phyloP scores from a whole-genome alignment of 2,797 vertebrate species.

The Typhlichthys eigenmanni region DNA sequence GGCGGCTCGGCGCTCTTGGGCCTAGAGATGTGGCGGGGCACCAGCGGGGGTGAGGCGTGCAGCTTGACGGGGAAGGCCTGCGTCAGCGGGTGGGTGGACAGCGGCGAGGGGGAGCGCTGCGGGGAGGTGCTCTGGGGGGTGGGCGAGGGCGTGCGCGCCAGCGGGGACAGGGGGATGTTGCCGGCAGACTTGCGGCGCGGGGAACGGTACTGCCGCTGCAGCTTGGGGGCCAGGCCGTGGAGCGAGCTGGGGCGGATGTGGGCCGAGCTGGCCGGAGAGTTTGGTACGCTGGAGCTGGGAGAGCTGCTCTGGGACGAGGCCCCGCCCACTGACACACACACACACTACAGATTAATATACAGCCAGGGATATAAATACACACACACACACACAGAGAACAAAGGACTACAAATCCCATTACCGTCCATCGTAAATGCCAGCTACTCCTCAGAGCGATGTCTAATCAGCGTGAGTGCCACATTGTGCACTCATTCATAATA shows the following conservation, averaged over 20 bases:
- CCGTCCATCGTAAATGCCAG: background rate
- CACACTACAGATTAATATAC: background rate
- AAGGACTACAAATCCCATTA: background rate
- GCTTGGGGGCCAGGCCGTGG: constrained; percentile 92
- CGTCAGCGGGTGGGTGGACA: constrained; percentile 80
- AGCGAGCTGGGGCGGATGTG: constrained; percentile 95
- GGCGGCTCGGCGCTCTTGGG: constrained; percentile 93
- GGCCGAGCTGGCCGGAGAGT: constrained; percentile 92
- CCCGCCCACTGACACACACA: constrained; percentile 78
- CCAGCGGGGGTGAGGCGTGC: constrained; percentile 90
- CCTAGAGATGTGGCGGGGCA: constrained; percentile 86
- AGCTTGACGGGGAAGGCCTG: constrained; percentile 87
- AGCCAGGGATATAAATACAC: background rate
- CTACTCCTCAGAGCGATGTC: too few relatives aligned
- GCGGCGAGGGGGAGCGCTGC: constrained; percentile 90
- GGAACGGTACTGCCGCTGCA: constrained; percentile 94
- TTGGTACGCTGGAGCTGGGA: constrained; percentile 93
- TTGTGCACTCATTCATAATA: constrained; percentile 2
- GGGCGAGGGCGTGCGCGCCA: constrained; percentile 94
- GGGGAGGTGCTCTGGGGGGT: constrained; percentile 91
- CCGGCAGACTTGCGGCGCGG: constrained; percentile 94
- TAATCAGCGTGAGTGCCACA: background rate
- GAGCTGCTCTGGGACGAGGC: constrained; percentile 97
- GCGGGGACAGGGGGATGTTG: constrained; percentile 93
- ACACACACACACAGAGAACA: constrained; percentile 1